Conservation (phyloP, 2,888 invertebrate genomes). For the Petrolisthes manimaculis region DNA sequence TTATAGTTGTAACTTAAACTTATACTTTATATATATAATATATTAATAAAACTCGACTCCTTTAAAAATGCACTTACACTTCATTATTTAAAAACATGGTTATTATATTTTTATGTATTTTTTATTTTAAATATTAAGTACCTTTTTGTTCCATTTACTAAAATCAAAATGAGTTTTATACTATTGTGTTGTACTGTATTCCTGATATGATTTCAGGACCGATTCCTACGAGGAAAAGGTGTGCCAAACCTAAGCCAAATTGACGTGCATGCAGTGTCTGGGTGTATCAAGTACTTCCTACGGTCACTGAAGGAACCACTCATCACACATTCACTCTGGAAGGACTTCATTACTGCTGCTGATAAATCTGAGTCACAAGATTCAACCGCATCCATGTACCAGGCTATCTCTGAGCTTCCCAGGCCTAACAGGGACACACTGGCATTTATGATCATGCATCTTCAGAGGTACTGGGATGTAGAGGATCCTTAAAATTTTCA, state of each 20-base stretch:
- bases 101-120: background rate
- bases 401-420: conserved; percentile 87
- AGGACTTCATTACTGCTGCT: conserved; percentile 82
- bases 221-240: conserved; percentile 87
- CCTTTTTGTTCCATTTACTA: background rate
- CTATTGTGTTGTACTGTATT: background rate
- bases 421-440: conserved; percentile 94
- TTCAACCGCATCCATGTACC: conserved; percentile 77
- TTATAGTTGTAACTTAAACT: too few species aligned
- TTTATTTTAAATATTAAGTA: background rate
- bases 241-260: conserved; percentile 79
- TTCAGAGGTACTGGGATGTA: conserved; percentile 77
- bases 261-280: conserved; percentile 91
- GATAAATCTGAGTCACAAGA: conserved; percentile 75
- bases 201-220: conserved; percentile 74
- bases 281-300: conserved; percentile 94
- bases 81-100: too few species aligned
- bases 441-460: conserved; percentile 90
- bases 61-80: too few species aligned
- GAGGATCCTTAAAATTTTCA: too few species aligned
- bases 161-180: background rate
- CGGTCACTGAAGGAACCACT: conserved; percentile 90
- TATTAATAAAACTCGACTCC: too few species aligned
- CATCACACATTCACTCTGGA: conserved; percentile 84
- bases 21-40: too few species aligned